phyloP scores from a whole-genome alignment of 2,113 vertebrate genomes.

The Fregata magnificens region DNA sequence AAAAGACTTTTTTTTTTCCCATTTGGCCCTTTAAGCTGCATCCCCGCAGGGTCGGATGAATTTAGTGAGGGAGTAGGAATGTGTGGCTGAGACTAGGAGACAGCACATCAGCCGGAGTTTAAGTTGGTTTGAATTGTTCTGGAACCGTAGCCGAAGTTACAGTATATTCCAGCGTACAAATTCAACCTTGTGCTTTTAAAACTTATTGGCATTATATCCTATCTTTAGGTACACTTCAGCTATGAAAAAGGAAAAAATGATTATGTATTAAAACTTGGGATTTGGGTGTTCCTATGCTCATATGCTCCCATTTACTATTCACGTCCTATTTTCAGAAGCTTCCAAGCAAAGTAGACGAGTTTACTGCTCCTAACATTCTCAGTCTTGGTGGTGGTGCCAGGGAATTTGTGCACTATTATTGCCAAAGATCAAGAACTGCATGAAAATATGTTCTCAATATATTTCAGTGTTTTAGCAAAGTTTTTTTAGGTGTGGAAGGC shows the following conservation, averaged over 20 bases:
- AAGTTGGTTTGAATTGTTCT: not conserved
- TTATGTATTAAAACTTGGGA: not conserved
- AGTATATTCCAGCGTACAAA: not conserved
- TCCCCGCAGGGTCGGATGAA: not conserved
- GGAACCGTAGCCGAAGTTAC: not conserved
- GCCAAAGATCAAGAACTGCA: slow-evolving; percentile 2
- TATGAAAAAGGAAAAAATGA: not conserved
- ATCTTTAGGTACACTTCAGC: not conserved
- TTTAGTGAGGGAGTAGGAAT: not conserved
- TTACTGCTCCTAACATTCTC: not conserved
- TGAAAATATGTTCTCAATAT: slow-evolving; percentile 22
- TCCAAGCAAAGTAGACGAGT: not conserved
- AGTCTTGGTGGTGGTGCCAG: not conserved
- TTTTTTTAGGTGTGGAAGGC: not conserved
- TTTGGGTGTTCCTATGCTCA: not conserved
- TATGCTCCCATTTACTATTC: not conserved
- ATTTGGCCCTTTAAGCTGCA: not conserved
- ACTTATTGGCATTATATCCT: not conserved
- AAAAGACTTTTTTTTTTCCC: not conserved
- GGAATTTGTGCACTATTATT: not conserved
- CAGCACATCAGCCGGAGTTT: not conserved
- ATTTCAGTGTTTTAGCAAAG: not conserved
- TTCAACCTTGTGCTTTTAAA: not conserved
- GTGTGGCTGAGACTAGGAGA: not conserved
- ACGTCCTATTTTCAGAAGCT: not conserved